Percentiles rank a stretch among this genome's conserved stretches.
Conservation (phyloP, 2,888 invertebrate genomes). For the Latrodectus hesperus region DNA sequence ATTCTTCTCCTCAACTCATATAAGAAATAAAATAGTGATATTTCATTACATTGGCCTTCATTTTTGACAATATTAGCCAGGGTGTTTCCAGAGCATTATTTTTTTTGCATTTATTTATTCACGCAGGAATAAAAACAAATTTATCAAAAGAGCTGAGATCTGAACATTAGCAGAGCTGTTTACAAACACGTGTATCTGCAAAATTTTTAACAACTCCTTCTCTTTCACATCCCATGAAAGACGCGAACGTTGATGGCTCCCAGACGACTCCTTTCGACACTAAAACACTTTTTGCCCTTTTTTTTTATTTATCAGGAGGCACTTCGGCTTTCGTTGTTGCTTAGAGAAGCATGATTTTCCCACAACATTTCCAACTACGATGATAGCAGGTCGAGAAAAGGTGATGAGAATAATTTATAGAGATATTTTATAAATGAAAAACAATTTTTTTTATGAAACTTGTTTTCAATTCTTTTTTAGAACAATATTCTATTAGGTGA, state of each 20-base stretch:
- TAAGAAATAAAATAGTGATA: neutral
- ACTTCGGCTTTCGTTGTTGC: too few species aligned
- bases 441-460: too few species aligned
- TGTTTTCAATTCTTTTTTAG: too few species aligned
- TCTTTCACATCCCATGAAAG: neutral
- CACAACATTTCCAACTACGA: too few species aligned
- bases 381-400: too few species aligned
- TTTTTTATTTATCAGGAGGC: too few species aligned
- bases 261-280: conserved; percentile 8
- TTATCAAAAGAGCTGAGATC: neutral
- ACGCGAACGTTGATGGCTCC: conserved; percentile 12
- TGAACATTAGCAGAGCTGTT: neutral
- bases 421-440: too few species aligned
- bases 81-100: neutral
- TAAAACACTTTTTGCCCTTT: neutral
- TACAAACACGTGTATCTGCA: neutral
- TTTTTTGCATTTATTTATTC: neutral
- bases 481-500: too few species aligned
- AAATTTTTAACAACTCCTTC: neutral
- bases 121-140: too few species aligned
- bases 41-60: neutral
- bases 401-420: too few species aligned
- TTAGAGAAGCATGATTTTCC: too few species aligned
- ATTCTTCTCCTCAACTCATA: neutral
- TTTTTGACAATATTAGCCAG: neutral